Conservation (phyloP, 2,888 invertebrate genomes). For the Malthinus seriepunctatus region DNA sequence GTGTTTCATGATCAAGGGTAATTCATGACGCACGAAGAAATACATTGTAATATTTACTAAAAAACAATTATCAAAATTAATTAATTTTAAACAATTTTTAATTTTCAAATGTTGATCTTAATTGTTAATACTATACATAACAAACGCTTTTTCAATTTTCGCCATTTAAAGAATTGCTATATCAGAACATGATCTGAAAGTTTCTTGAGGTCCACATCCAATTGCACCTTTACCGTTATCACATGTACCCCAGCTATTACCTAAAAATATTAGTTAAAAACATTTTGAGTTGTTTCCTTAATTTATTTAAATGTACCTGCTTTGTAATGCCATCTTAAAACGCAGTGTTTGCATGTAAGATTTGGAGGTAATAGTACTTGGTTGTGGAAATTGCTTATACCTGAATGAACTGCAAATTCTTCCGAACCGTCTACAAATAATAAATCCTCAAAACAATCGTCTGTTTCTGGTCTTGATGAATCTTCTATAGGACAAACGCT, state of each 20-base stretch:
- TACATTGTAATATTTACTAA: too few relatives aligned
- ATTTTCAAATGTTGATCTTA: background rate
- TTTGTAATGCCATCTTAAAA: constrained; percentile 50
- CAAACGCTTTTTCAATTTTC: background rate
- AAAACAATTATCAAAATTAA: too few relatives aligned
- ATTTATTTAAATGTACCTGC: constrained; percentile 38
- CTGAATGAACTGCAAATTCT: constrained; percentile 32
- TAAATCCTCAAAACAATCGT: constrained; percentile 41
- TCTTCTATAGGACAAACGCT: constrained; percentile 40
- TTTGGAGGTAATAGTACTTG: constrained; percentile 43
- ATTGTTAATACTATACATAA: background rate
- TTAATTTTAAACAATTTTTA: background rate
- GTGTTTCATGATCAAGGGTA: too few relatives aligned
- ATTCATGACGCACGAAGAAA: too few relatives aligned
- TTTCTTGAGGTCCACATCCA: constrained; percentile 53
- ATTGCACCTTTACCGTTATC: constrained; percentile 44
- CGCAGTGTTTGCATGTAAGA: constrained; percentile 47
- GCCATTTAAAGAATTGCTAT: constrained; percentile 43
- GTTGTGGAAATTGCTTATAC: constrained; percentile 32
- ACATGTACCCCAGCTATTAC: constrained; percentile 51
- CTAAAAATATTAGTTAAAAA: constrained; percentile 33
- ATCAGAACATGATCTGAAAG: constrained; percentile 52
- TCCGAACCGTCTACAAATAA: constrained; percentile 35
- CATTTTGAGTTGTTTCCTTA: background rate
- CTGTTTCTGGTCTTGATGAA: constrained; percentile 36